Evolutionary conservation across 2,888 invertebrate genomes (phyloP).

Genomic region (Pollenia labialis): DNA sequence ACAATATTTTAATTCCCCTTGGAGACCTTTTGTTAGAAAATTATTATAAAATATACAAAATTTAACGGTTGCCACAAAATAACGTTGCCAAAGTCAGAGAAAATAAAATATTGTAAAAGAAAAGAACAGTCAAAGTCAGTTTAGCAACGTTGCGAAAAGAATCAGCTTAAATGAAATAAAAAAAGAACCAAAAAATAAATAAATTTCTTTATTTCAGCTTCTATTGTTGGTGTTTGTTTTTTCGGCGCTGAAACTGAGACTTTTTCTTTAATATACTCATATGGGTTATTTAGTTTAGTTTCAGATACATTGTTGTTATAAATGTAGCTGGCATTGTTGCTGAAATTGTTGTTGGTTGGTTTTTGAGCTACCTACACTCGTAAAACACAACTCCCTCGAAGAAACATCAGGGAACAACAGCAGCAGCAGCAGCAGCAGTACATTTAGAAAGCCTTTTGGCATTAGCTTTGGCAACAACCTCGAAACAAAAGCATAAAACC

Average conservation of each 20-base stretch:
- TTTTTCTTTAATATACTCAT: constrained; percentile 55
- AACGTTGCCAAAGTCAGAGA: constrained; percentile 48
- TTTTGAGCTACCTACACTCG: constrained; percentile 59
- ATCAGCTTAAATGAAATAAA: constrained; percentile 51
- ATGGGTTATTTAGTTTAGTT: constrained; percentile 64
- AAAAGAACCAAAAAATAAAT: constrained; percentile 43
- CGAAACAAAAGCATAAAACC: constrained; percentile 46
- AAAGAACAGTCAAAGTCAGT: constrained; percentile 51
- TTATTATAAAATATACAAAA: constrained; percentile 68
- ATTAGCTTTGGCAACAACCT: constrained; percentile 63
- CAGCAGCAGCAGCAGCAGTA: constrained; percentile 24
- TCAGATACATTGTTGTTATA: constrained; percentile 50
- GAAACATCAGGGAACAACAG: constrained; percentile 43
- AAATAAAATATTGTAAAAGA: background rate
- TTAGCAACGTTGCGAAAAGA: constrained; percentile 42
- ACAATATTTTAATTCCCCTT: constrained; percentile 70
- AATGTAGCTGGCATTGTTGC: constrained; percentile 32
- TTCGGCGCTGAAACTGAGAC: constrained; percentile 4
- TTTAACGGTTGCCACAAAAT: constrained; percentile 67
- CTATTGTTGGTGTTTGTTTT: constrained; percentile 46
- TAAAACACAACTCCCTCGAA: constrained; percentile 66
- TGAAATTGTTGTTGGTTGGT: constrained; percentile 8
- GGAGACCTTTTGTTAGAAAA: constrained; percentile 68
- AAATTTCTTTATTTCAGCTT: constrained; percentile 60
- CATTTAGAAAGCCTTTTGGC: constrained; percentile 62